Conservation (phyloP, 1,140 invertebrate genomes). For the Metopolophium dirhodum region DNA sequence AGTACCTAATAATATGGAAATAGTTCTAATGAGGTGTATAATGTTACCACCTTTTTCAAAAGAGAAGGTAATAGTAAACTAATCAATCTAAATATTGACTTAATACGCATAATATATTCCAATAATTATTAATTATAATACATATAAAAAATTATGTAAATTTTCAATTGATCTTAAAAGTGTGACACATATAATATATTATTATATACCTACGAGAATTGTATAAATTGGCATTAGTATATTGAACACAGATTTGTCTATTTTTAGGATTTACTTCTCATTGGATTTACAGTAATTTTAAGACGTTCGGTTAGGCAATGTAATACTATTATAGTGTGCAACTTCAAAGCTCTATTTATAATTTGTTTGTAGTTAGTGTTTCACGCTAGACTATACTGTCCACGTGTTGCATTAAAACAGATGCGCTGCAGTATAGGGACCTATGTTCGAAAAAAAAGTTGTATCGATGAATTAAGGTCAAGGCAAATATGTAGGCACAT, state of each 20-base stretch:
- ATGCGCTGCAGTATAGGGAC: background rate
- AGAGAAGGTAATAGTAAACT: background rate
- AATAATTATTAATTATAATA: background rate
- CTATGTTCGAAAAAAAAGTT: background rate
- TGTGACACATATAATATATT: background rate
- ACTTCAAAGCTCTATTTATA: constrained; percentile 54
- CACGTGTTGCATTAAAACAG: constrained; percentile 21
- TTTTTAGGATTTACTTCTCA: constrained; percentile 49
- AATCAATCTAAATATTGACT: background rate
- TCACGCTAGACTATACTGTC: constrained; percentile 5
- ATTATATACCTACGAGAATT: background rate
- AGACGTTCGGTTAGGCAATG: constrained; percentile 50
- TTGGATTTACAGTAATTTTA: constrained; percentile 50
- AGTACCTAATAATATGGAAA: too few species aligned
- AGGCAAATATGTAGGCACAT: background rate
- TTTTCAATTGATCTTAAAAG: background rate
- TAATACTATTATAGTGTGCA: constrained; percentile 35
- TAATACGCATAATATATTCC: background rate
- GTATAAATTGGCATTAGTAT: constrained; percentile 43
- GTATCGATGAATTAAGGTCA: constrained; percentile 23
- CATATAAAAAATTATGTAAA: background rate
- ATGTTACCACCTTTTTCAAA: background rate
- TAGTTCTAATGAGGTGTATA: too few species aligned
- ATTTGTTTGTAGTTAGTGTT: constrained; percentile 40
- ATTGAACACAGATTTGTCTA: constrained; percentile 46